A percentile compares a stretch with the other conserved stretches of the same genome.
These are phyloP conservation scores for Anableps anableps DNA, from an alignment of 2,797 vertebrate species.

Conservation along the genomic window DNA sequence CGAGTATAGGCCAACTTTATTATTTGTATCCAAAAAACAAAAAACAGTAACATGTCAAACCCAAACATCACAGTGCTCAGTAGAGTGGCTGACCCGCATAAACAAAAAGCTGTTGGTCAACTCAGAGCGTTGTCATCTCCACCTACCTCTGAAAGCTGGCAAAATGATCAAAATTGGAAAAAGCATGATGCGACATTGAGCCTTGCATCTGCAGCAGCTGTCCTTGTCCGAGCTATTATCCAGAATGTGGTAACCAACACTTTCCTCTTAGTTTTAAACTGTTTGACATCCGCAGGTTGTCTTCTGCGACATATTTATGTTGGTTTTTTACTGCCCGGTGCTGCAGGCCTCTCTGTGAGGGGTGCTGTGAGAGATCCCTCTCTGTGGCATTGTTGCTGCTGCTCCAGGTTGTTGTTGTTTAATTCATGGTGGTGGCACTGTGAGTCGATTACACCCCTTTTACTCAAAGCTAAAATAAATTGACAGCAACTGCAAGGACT, in stretches of 20 bases:
- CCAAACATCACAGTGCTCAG: constrained; percentile 57
- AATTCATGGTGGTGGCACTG: background rate
- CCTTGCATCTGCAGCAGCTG: constrained; percentile 57
- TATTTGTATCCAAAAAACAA: constrained; percentile 30
- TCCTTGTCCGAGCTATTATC: constrained; percentile 76
- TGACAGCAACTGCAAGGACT: background rate
- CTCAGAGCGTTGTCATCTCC: constrained; percentile 54
- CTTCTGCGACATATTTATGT: constrained; percentile 75
- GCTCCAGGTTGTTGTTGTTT: constrained; percentile 27
- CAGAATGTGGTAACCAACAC: constrained; percentile 80
- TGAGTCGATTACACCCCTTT: background rate
- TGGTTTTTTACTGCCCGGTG: constrained; percentile 73
- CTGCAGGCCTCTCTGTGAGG: constrained; percentile 59
- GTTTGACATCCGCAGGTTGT: constrained; percentile 71
- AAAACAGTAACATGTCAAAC: constrained; percentile 31
- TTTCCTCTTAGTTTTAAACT: constrained; percentile 80
- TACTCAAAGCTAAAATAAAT: constrained; percentile 12
- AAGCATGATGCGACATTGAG: constrained; percentile 70
- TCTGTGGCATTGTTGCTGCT: constrained; percentile 25
- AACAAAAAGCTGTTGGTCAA: constrained; percentile 52
- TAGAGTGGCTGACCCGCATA: constrained; percentile 58
- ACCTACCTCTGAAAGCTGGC: constrained; percentile 16
- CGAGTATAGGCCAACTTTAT: constrained; percentile 32
- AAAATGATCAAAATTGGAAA: constrained; percentile 33
- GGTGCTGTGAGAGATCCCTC: constrained; percentile 34